Evolutionary conservation across 2,797 vertebrate genomes (phyloP).

Genomic region (Helicolenus hilgendorfi): DNA sequence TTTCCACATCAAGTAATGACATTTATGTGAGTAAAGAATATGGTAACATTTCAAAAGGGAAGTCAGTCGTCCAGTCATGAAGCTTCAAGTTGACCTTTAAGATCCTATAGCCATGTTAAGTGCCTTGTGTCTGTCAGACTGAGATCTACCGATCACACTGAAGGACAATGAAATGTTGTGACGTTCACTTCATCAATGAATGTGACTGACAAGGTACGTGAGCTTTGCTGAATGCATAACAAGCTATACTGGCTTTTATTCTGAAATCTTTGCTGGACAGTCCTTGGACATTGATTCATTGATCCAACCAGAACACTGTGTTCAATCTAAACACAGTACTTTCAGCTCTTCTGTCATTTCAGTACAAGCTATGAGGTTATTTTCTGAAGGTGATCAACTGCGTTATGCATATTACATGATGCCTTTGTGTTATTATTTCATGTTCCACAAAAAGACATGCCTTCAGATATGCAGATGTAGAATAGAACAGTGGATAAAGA

Average conservation of each 20-base stretch:
- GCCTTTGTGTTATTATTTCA: neutral
- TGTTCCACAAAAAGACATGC: neutral
- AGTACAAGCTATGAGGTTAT: neutral
- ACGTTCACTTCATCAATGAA: neutral
- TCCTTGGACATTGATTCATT: neutral
- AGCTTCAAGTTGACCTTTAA: slow-evolving; percentile 40
- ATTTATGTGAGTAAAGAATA: neutral
- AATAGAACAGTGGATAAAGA: neutral
- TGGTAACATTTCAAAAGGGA: neutral
- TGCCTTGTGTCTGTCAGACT: slow-evolving; percentile 24
- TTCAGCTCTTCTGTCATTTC: neutral
- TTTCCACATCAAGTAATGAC: neutral
- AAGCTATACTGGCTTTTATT: neutral
- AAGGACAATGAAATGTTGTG: neutral
- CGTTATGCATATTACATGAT: neutral
- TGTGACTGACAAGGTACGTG: neutral
- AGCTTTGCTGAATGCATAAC: neutral
- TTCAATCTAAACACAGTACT: neutral
- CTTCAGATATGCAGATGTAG: slow-evolving; percentile 1
- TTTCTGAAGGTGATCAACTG: neutral
- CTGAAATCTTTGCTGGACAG: neutral
- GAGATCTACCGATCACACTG: neutral
- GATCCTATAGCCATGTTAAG: neutral
- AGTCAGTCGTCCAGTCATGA: neutral
- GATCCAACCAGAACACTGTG: neutral